Evolutionary conservation across 2,797 vertebrate species (phyloP).

Genomic region (Danio choprae): DNA sequence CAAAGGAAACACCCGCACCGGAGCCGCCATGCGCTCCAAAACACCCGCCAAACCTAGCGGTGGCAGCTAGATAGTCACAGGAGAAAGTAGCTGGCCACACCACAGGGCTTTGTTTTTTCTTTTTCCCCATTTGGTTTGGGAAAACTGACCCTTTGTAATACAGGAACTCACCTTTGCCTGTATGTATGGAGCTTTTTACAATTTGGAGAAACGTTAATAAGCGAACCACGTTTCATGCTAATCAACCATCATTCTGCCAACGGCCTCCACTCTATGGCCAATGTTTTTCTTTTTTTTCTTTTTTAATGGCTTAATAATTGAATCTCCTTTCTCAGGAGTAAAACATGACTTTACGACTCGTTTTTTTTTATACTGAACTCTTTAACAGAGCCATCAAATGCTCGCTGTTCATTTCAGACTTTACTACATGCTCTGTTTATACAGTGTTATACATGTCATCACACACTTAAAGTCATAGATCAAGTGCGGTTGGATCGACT

Average conservation of each 20-base stretch:
- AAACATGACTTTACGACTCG: conserved; percentile 15
- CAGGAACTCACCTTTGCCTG: not conserved
- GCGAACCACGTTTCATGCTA: conserved; percentile 18
- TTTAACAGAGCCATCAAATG: conserved; percentile 27
- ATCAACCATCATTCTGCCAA: conserved; percentile 5
- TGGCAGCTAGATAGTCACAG: conserved; percentile 65
- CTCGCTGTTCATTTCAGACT: conserved; percentile 25
- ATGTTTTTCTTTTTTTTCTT: not conserved
- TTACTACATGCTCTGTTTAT: conserved; percentile 12
- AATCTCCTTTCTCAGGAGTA: conserved; percentile 12
- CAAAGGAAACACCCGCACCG: conserved; percentile 82
- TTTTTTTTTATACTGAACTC: conserved; percentile 27
- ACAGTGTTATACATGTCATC: conserved; percentile 26
- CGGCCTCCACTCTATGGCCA: not conserved
- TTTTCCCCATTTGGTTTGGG: conserved; percentile 1
- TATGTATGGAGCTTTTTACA: conserved; percentile 12
- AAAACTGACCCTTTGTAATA: conserved; percentile 21
- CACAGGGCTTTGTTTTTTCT: not conserved
- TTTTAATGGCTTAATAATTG: conserved; percentile 22
- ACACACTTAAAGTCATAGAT: conserved; percentile 30
- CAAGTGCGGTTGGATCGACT: conserved; percentile 7
- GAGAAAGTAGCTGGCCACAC: not conserved
- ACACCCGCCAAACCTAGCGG: conserved; percentile 85
- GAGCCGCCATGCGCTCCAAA: conserved; percentile 83
- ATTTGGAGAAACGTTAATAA: conserved; percentile 3